Conservation (phyloP, 2,888 invertebrate species). For the Ennomos quercinarius region DNA sequence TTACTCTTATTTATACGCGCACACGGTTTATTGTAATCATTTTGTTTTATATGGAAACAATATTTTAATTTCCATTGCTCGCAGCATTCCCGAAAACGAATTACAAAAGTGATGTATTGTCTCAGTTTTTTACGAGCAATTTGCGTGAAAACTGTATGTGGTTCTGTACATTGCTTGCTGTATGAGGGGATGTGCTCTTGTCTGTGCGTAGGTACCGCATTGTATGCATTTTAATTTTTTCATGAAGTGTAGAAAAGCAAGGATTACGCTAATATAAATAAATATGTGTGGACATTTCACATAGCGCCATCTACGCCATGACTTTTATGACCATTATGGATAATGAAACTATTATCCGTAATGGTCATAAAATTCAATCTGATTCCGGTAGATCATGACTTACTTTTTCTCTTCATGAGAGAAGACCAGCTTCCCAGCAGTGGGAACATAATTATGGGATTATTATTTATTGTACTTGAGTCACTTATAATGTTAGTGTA, state of each 20-base stretch:
- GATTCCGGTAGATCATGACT: background rate
- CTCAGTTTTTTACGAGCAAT: slow-evolving; percentile 35
- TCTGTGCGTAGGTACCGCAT: slow-evolving; percentile 17
- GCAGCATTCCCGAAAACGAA: slow-evolving; percentile 8
- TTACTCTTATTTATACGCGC: background rate
- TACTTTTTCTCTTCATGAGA: background rate
- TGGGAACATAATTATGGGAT: too few relatives aligned
- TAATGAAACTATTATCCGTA: too few relatives aligned
- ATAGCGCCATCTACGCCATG: too few relatives aligned
- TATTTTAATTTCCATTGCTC: slow-evolving; percentile 18
- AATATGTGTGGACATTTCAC: too few relatives aligned
- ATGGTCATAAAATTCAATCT: too few relatives aligned
- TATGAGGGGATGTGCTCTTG: slow-evolving; percentile 20
- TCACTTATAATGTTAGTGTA: too few relatives aligned
- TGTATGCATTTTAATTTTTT: slow-evolving; percentile 33
- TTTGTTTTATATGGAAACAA: slow-evolving; percentile 13
- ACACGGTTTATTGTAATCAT: slow-evolving; percentile 8
- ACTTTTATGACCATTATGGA: too few relatives aligned
- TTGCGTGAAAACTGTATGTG: slow-evolving; percentile 37
- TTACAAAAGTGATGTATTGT: slow-evolving; percentile 33
- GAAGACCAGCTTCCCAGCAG: too few relatives aligned
- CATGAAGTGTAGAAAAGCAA: slow-evolving; percentile 18
- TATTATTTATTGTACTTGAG: too few relatives aligned
- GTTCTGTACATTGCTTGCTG: slow-evolving; percentile 18
- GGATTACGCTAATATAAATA: too few relatives aligned